phyloP scores from a whole-genome alignment of 1,140 invertebrate genomes.

The Caenorhabditis tropicalis region DNA sequence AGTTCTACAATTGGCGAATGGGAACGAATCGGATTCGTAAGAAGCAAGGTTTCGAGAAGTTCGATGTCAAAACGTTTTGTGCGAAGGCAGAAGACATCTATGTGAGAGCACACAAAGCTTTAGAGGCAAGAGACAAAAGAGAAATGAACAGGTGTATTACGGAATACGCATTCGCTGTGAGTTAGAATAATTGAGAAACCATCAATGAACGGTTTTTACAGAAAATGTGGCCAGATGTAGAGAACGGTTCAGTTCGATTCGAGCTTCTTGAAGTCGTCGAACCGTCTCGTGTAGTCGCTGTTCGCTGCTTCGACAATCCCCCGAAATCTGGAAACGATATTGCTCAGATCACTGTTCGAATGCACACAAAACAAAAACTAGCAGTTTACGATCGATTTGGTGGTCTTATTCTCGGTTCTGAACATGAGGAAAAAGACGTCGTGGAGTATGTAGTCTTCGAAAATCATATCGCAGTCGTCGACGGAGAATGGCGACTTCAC shows the following conservation, averaged over 20 bases:
- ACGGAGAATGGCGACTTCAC: conserved; percentile 91
- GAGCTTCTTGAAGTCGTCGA: conserved; percentile 87
- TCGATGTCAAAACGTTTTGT: conserved; percentile 63
- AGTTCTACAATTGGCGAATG: conserved; percentile 59
- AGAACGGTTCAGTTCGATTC: conserved; percentile 87
- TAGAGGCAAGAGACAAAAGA: conserved; percentile 79
- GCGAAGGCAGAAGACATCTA: conserved; percentile 83
- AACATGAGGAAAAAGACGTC: conserved; percentile 77
- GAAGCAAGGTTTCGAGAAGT: conserved; percentile 68
- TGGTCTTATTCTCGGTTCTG: conserved; percentile 88
- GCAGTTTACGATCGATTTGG: conserved; percentile 96
- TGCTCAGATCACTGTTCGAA: conserved; percentile 91
- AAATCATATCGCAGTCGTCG: conserved; percentile 87
- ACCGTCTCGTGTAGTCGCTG: conserved; percentile 83
- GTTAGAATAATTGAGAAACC: conserved; percentile 57
- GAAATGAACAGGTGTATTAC: conserved; percentile 81
- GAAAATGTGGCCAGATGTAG: conserved; percentile 84
- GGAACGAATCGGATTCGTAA: conserved; percentile 64
- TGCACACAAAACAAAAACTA: conserved; percentile 88
- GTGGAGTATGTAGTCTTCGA: conserved; percentile 96
- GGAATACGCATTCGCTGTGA: conserved; percentile 84
- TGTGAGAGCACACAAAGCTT: conserved; percentile 82
- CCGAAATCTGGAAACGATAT: conserved; percentile 75
- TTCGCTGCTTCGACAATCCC: conserved; percentile 73
- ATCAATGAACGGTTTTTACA: conserved; percentile 70